Percentiles rank a stretch among this genome's conserved stretches.
phyloP scores from a whole-genome alignment of 2,888 invertebrate genomes.

The Meloe dianella region DNA sequence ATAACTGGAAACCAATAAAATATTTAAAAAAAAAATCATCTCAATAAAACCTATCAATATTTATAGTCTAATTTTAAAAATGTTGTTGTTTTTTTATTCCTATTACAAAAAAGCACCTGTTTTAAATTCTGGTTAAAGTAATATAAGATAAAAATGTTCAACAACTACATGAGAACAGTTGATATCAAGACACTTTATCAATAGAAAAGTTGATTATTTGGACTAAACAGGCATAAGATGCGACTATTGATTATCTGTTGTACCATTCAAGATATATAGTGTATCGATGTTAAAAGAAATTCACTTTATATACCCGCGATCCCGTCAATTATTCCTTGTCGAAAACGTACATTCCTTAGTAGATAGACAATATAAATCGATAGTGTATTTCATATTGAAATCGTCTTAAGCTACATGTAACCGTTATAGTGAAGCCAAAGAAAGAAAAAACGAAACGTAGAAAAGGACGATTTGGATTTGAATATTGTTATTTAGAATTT shows the following conservation, averaged over 20 bases:
- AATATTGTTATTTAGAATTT: background rate
- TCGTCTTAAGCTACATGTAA: background rate
- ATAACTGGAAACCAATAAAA: conserved; percentile 28
- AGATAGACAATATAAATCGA: conserved; percentile 16
- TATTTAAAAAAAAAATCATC: conserved; percentile 17
- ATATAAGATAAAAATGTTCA: background rate
- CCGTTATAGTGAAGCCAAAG: background rate
- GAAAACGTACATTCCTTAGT: conserved; percentile 34
- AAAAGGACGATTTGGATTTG: background rate
- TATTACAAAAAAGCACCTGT: too few species aligned
- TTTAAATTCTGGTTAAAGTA: background rate
- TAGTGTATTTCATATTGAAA: conserved; percentile 1
- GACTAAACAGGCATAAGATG: conserved; percentile 34
- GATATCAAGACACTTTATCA: conserved; percentile 37
- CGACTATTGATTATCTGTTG: conserved; percentile 28
- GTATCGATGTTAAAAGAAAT: conserved; percentile 32
- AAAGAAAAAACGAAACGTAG: background rate
- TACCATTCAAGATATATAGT: conserved; percentile 40
- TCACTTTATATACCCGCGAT: conserved; percentile 52
- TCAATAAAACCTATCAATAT: conserved; percentile 7
- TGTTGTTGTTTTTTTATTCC: background rate
- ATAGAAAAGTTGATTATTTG: conserved; percentile 37
- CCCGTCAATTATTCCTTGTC: conserved; percentile 57
- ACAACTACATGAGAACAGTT: conserved; percentile 1
- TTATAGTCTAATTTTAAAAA: conserved; percentile 12